Conservation (phyloP, 2,113 vertebrate genomes). For the Heterocephalus glaber region DNA sequence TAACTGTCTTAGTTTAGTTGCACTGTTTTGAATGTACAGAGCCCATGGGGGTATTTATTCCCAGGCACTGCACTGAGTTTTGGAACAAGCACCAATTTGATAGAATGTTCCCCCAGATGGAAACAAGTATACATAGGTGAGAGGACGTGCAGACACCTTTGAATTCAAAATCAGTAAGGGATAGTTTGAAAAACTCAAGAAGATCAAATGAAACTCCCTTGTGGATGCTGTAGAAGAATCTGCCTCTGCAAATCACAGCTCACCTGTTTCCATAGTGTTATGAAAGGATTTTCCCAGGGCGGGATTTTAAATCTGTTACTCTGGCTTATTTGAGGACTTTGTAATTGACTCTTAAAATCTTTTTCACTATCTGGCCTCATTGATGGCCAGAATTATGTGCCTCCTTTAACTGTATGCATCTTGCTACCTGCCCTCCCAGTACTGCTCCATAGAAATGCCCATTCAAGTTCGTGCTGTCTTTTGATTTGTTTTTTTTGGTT, state of each 20-base stretch:
- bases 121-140: constrained; percentile 29
- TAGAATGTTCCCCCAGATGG: background rate
- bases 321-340: background rate
- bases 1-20: background rate
- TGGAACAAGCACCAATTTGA: background rate
- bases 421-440: fast-evolving
- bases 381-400: background rate
- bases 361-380: background rate
- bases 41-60: background rate
- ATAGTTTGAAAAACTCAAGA: background rate
- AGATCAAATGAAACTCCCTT: background rate
- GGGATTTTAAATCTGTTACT: background rate
- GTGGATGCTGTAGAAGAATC: background rate
- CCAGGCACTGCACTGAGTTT: background rate
- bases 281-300: background rate
- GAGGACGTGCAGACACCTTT: constrained; percentile 33
- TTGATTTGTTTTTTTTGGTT: too few species aligned
- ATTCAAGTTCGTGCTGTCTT: background rate
- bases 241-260: background rate
- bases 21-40: background rate
- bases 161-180: background rate
- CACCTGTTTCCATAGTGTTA: background rate
- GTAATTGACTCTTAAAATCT: background rate
- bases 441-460: background rate
- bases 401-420: background rate